phyloP scores from a whole-genome alignment of 2,888 invertebrate genomes.

The Drosophila mimetica region DNA sequence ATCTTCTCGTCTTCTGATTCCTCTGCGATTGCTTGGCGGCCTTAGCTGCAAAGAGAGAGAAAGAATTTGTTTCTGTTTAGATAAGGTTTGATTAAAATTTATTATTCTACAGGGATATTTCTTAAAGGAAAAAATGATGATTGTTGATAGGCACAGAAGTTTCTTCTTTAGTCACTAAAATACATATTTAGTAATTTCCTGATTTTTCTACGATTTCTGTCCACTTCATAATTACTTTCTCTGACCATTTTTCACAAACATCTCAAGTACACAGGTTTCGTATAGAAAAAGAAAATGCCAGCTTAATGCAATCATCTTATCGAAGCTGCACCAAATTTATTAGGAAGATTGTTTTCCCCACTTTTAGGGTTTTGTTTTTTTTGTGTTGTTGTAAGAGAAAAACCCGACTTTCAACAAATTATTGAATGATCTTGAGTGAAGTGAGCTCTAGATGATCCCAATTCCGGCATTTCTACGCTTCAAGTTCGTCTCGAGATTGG shows the following conservation, averaged over 20 bases:
- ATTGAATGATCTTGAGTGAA: conserved; percentile 18
- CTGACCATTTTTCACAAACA: neutral
- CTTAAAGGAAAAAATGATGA: neutral
- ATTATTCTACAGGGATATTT: conserved; percentile 2
- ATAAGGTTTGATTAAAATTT: conserved; percentile 27
- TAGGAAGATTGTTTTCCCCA: conserved; percentile 14
- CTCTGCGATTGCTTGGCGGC: conserved; percentile 13
- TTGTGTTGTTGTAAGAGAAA: neutral
- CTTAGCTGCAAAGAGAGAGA: conserved; percentile 19
- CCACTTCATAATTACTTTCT: neutral
- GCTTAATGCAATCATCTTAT: conserved; percentile 1
- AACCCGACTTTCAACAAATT: conserved; percentile 22
- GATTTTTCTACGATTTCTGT: neutral
- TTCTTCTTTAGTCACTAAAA: neutral
- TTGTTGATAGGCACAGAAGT: neutral
- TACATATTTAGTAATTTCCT: neutral
- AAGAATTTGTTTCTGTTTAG: conserved; percentile 17
- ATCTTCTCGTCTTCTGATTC: conserved; percentile 16
- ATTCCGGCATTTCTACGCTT: conserved; percentile 17
- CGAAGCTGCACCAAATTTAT: conserved; percentile 7
- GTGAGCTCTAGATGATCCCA: conserved; percentile 34
- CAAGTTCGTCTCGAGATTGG: conserved; percentile 13
- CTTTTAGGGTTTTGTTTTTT: neutral
- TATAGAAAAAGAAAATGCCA: neutral
- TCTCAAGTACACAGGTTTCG: neutral